Base-by-base conservation (phyloP, 2,888 invertebrate genomes). In the Argyra leucocephala region DNA sequence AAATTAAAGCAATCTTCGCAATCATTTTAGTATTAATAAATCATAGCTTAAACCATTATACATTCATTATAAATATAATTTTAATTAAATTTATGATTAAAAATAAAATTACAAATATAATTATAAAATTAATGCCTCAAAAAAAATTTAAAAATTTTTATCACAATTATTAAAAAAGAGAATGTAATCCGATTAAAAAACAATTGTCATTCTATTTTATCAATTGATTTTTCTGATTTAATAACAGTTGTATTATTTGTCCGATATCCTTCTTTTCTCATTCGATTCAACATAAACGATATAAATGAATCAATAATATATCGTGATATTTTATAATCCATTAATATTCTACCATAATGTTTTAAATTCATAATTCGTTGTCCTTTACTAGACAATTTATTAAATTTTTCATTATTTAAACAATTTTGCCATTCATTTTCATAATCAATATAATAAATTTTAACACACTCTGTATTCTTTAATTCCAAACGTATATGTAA, bases 321-420 rank as follows among this genome's bases (percentile, higher is more conserved):
- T 3, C 57, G 24, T 6, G 62, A 57, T n/a, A 65, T 10, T 24
- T 12, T 12, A 57, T 64, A 61, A 21, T 62, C 37, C n/a, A 24
- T 26, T 6, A 65, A n/a, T 36, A 59, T 58, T 21, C 24, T 4
- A 7, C 60, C 18, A 59, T 48, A 37, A 2, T 21, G 22, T 18
- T 22, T 15, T 5, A 26, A 7, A 24, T 58, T 61, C 0, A 68
- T 24, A 18, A 37, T n/a, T 5, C 9, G 58, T 60, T 66, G 66
- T 48, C 31, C 59, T 31, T 61, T 64, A 7, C 1, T 1, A 22
- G 37, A 68, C 22, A 70, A 22, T 12, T 63, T n/a, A 23, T 64
- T 23, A 26, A 68, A 69, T 66, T 67, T 66, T 5, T 57, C 64
- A 63, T 69, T 66, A 63, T 67, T 69, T 31, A 67, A 61, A 36